Evolutionary conservation across 1,140 invertebrate genomes (phyloP).

Genomic region (Vollenhovia emeryi): DNA sequence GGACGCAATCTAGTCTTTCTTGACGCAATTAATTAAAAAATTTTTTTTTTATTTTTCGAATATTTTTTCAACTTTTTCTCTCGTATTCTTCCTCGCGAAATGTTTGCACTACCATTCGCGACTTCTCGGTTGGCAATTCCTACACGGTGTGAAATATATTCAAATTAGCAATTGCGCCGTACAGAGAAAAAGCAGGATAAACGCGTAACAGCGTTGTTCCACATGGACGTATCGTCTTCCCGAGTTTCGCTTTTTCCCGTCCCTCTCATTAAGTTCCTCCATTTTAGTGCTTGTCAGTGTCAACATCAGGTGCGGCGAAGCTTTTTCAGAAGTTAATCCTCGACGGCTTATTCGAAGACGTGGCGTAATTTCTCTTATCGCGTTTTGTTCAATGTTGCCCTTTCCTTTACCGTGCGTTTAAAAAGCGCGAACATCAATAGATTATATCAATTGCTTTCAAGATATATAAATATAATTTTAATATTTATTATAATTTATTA

Average conservation of each 20-base stretch:
- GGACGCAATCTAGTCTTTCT: background rate
- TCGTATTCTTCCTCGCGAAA: background rate
- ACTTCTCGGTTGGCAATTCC: background rate
- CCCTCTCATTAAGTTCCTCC: background rate
- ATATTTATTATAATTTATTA: conserved; percentile 2
- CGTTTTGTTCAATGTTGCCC: background rate
- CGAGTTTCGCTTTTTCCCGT: background rate
- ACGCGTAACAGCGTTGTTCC: background rate
- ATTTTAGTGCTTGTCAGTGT: conserved; percentile 3
- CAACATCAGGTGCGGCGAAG: background rate
- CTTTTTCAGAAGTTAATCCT: background rate
- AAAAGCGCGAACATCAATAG: background rate
- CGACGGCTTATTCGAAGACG: background rate
- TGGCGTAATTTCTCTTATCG: conserved; percentile 1
- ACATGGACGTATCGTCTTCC: background rate
- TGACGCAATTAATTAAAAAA: too few relatives aligned
- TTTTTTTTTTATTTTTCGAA: background rate
- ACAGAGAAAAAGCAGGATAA: background rate
- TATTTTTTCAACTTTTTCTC: background rate
- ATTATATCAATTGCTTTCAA: background rate
- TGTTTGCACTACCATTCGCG: background rate
- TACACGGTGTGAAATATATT: background rate
- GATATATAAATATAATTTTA: background rate
- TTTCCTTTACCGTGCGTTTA: background rate
- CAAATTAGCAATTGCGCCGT: background rate